Conservation (phyloP, 2,888 invertebrate genomes). For the Galeruca laticollis region DNA sequence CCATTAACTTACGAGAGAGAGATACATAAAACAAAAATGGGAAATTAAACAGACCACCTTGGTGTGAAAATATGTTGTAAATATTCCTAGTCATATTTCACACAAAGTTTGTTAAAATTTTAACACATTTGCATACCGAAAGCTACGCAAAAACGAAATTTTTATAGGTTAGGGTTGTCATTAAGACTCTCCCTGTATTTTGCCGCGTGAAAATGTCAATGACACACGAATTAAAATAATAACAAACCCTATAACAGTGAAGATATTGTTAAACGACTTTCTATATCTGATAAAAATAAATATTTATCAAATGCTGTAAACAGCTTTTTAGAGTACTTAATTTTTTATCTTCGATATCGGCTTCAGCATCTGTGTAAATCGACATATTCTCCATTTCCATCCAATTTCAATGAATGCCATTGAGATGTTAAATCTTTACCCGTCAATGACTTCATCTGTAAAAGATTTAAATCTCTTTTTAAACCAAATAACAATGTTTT, state of each 20-base stretch:
- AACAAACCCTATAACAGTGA: neutral
- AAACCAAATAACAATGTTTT: too few species aligned
- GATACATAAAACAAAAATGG: neutral
- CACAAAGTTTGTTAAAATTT: neutral
- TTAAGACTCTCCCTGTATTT: too few species aligned
- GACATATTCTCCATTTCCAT: neutral
- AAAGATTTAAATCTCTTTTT: neutral
- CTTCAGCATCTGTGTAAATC: constrained; percentile 5
- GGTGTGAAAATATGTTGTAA: neutral
- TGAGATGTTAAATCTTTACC: neutral
- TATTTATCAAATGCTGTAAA: neutral
- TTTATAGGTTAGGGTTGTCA: too few species aligned
- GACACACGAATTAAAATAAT: too few species aligned
- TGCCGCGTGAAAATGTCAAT: too few species aligned
- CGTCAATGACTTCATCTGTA: neutral
- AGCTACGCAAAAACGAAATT: too few species aligned
- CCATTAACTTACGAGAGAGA: constrained; percentile 7
- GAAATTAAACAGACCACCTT: constrained; percentile 10
- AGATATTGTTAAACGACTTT: neutral
- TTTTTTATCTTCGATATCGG: constrained; percentile 4
- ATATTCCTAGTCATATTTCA: neutral
- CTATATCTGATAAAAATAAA: neutral
- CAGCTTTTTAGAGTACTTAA: neutral
- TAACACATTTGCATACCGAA: too few species aligned
- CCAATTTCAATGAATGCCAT: constrained; percentile 8